Percentiles rank a stretch among this genome's conserved stretches.
phyloP scores from a whole-genome alignment of 1,140 invertebrate species.

The Drosophila tani region DNA sequence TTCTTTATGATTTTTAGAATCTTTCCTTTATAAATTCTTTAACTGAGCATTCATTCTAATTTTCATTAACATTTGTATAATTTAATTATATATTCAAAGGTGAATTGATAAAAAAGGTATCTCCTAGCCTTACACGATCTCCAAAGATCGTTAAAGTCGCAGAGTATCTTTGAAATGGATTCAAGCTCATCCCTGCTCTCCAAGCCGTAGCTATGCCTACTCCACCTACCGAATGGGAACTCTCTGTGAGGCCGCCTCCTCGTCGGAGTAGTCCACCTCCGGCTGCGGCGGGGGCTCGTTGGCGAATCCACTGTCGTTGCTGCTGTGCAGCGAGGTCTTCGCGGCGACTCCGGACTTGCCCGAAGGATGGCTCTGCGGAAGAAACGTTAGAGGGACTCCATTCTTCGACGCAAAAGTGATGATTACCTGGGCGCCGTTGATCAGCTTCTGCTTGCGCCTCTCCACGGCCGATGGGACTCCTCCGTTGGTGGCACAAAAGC shows the following conservation, averaged over 20 bases:
- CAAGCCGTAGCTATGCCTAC: not conserved
- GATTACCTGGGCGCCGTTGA: conserved; percentile 68
- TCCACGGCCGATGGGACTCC: conserved; percentile 74
- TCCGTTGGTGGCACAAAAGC: conserved; percentile 85
- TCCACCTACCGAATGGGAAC: conserved; percentile 90
- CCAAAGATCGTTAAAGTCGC: too few relatives aligned
- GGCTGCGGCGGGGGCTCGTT: conserved; percentile 94
- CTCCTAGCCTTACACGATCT: too few relatives aligned
- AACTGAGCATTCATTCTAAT: too few relatives aligned
- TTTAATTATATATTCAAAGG: too few relatives aligned
- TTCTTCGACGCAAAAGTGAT: not conserved
- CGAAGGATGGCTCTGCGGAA: conserved; percentile 52
- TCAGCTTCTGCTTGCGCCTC: conserved; percentile 77
- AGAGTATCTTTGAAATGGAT: not conserved
- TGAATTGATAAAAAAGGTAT: too few relatives aligned
- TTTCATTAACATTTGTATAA: too few relatives aligned
- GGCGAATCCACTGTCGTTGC: conserved; percentile 96
- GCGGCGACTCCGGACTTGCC: conserved; percentile 85
- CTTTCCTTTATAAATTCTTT: too few relatives aligned
- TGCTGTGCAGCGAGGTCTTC: conserved; percentile 93
- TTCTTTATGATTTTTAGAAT: too few relatives aligned
- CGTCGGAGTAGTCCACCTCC: conserved; percentile 95
- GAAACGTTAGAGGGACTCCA: not conserved
- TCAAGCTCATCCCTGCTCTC: not conserved
- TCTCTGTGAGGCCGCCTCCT: conserved; percentile 89